Evolutionary conservation across 1,140 invertebrate species (phyloP), one percentile per base, ranked within the genome.

Genomic region (Cotesia typhae): DNA sequence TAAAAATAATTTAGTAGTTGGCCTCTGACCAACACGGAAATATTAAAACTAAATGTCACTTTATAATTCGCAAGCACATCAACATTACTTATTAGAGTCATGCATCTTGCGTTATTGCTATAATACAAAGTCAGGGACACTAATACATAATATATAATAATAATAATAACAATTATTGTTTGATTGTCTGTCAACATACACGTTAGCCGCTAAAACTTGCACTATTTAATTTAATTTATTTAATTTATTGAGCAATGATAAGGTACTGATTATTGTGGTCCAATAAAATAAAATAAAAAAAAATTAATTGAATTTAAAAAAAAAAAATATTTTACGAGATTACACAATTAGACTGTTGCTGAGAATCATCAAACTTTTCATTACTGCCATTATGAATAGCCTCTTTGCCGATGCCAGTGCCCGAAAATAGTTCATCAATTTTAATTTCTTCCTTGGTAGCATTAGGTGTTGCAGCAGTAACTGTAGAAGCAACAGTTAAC

Each of bases 401-500:
- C 41, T 47, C 41, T 47, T 47, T 47, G 41, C 41, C 10, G 6
- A 10, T 47, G 6, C 5, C 10, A 2, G 41, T 47, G 10, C 5
- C 4, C 41, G 41, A 7, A 47, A 47, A 47, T 10, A 47, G 6
- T 47, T 47, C 10, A 47, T 47, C 10, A 47, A 9, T 5, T 7
- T 9, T 9, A 47, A 47, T 9, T 47, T 47, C 10, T 47, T 47
- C 10, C 2, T 60, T 67, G 4, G 79, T 60, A 1, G 79, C 74
- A 10, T 76, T 74, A 53, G 84, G 82, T 10, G 79, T 78, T 1
- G 74, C 71, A 55, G 79, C 64, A 68, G 84, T 83, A 5, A 83
- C 80, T n/a, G 82, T 83, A 37, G 82, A 76, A 1, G 82, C 76
- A 47, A 83, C 76, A 10, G 82, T 82, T 4, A 78, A 80, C 1